phyloP scores from a whole-genome alignment of 2,797 vertebrate genomes.

The Columba guinea region DNA sequence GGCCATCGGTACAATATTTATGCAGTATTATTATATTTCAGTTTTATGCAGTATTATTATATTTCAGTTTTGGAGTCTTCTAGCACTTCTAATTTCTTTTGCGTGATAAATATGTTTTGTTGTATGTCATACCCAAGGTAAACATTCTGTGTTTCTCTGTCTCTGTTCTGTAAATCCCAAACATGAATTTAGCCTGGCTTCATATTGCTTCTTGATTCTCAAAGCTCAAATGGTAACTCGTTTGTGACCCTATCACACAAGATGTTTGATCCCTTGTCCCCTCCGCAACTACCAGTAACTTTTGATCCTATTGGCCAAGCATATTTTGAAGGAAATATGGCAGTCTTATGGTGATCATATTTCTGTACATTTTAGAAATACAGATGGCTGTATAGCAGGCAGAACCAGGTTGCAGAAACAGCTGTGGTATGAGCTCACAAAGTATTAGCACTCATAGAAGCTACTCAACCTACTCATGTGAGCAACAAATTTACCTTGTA shows the following conservation, averaged over 20 bases:
- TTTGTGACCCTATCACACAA: not conserved
- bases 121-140: not conserved
- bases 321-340: not conserved
- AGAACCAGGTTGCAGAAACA: not conserved
- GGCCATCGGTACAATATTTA: slow-evolving; percentile 88
- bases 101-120: not conserved
- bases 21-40: not conserved
- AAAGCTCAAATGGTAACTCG: not conserved
- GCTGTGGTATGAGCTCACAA: not conserved
- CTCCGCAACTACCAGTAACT: not conserved
- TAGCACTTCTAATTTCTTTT: not conserved
- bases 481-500: not conserved
- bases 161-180: not conserved
- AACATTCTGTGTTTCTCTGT: not conserved
- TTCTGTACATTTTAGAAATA: not conserved
- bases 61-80: not conserved
- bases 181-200: not conserved
- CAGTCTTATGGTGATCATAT: not conserved
- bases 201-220: not conserved
- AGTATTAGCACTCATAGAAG: not conserved
- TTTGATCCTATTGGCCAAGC: not conserved
- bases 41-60: not conserved
- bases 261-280: not conserved
- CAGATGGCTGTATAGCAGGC: not conserved
- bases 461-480: not conserved